Evolutionary conservation across 1,140 invertebrate species (phyloP), one percentile per base, ranked within the genome.

Genomic region (Dendroctonus valens): DNA sequence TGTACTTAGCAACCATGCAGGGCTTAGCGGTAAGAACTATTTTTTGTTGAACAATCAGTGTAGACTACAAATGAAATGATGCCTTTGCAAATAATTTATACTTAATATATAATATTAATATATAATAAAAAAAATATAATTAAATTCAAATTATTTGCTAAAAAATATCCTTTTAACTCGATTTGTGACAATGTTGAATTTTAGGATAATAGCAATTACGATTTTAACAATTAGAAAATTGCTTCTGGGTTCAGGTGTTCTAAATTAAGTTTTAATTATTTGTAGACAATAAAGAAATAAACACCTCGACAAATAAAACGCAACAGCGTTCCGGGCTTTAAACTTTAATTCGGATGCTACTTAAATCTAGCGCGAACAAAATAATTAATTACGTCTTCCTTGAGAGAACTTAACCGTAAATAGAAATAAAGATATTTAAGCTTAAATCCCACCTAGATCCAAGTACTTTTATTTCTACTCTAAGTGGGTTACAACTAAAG

Each of bases 1-100:
- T 90, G 2, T 97, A 97, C 77, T 82, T 97, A 57, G 91, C 94
- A 9, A 90, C 91, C 40, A 80, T 97, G 57, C 94, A 98, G 81
- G 88, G 92, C 3, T 76, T 98, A 66, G 87, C 91, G 54, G 93
- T 96, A 86, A 83, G 86, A 83, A 67, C 65, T 48, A 46, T 46
- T 46, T 26, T 46, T 9, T 46, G 42, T 46, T 2, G 8, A 46
- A 46, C 4, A 26, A 26, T 26, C 26, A 26, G 26, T 26, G 26
- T 26, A 26, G 3, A 26, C 3, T 26, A 2, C 3, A 26, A 26
- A 26, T 26, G 26, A 26, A 26, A 3, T 1, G 3, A 26, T 26
- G 26, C 26, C 26, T 26, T 26, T 26, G 26, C n/a, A n/a, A n/a
- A n/a, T n/a, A n/a, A n/a, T n/a, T n/a, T n/a, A n/a, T n/a, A n/a